These are phyloP conservation scores for Eutrigla gurnardus DNA, from an alignment of 2,797 vertebrate genomes.

Conservation along the genomic window DNA sequence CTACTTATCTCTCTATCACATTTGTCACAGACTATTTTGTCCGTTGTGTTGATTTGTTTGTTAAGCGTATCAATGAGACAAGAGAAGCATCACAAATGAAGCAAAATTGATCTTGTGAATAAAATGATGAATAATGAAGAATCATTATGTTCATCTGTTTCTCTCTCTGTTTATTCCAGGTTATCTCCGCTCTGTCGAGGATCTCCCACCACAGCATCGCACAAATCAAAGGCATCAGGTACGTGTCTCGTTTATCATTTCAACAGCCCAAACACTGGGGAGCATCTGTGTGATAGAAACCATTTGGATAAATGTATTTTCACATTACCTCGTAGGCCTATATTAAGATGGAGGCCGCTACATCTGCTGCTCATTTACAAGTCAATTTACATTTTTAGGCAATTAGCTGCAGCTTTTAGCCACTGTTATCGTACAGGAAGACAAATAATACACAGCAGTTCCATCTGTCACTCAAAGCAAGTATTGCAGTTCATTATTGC, in stretches of 20 bases:
- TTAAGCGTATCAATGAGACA: neutral
- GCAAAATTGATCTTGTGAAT: neutral
- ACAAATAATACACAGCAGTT: slow-evolving; percentile 34
- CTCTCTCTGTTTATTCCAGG: slow-evolving; percentile 81
- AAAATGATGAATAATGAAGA: neutral
- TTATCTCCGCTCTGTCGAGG: slow-evolving; percentile 95
- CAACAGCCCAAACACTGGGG: slow-evolving; percentile 13
- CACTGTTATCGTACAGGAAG: slow-evolving; percentile 29
- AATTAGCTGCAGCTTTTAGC: slow-evolving; percentile 64
- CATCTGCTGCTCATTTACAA: slow-evolving; percentile 55
- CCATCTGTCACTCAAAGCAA: slow-evolving; percentile 51
- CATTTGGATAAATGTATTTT: slow-evolving; percentile 16
- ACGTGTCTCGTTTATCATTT: slow-evolving; percentile 60
- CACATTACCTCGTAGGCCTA: slow-evolving; percentile 13
- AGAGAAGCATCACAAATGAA: neutral
- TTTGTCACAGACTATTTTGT: neutral
- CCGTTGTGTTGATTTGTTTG: neutral
- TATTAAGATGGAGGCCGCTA: slow-evolving; percentile 47
- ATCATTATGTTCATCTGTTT: neutral
- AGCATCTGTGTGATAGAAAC: slow-evolving; percentile 15
- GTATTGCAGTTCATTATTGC: neutral
- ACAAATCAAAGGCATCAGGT: slow-evolving; percentile 98
- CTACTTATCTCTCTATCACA: neutral
- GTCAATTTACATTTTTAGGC: slow-evolving; percentile 62
- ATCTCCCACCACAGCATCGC: slow-evolving; percentile 95